phyloP scores from a whole-genome alignment of 2,113 vertebrate species.

The Triplophysa tibetana region DNA sequence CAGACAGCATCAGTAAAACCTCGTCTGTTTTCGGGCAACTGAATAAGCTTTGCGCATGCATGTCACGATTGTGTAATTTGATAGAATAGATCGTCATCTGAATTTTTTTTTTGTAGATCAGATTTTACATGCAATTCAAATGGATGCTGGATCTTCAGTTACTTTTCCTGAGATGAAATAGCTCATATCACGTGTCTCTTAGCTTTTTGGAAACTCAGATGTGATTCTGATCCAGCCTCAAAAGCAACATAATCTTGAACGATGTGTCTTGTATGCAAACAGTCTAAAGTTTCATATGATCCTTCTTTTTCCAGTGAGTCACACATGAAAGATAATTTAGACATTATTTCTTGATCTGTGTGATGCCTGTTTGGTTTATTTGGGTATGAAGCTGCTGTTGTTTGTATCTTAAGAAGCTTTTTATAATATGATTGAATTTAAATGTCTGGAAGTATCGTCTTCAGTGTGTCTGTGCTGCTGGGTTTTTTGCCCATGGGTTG shows the following conservation, averaged over 20 bases:
- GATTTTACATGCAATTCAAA: not conserved
- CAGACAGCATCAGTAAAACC: not conserved
- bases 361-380: slow-evolving; percentile 4
- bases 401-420: not conserved
- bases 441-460: not conserved
- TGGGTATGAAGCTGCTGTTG: not conserved
- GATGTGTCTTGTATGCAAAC: not conserved
- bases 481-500: not conserved
- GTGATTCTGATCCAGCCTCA: slow-evolving; percentile 5
- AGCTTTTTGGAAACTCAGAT: not conserved
- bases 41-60: not conserved
- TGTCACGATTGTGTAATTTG: not conserved
- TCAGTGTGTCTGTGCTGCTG: not conserved
- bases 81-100: not conserved
- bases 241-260: slow-evolving; percentile 10
- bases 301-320: not conserved
- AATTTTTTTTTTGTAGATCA: not conserved
- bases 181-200: slow-evolving; percentile 8
- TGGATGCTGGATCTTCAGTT: not conserved
- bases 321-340: not conserved
- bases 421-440: not conserved
- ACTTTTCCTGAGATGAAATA: not conserved
- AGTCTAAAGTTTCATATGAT: not conserved
- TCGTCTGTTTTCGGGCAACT: not conserved
- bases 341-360: not conserved